phyloP scores from a whole-genome alignment of 1,140 invertebrate species.

The Orchestia grillus region DNA sequence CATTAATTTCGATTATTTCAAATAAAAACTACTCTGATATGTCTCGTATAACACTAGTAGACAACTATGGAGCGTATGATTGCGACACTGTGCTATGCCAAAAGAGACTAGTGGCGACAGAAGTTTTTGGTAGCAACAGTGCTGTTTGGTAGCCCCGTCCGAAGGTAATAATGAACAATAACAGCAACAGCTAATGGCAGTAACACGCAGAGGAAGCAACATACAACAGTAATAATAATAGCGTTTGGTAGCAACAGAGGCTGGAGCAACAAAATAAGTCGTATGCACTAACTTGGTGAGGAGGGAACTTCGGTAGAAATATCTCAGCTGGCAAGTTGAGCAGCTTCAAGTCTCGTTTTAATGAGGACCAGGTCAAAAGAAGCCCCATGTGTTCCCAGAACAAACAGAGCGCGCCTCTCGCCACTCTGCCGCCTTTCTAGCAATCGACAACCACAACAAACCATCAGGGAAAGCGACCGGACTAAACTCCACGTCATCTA shows the following conservation, averaged over 20 bases:
- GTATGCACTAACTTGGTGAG: background rate
- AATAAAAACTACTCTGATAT: too few relatives aligned
- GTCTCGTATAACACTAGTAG: too few relatives aligned
- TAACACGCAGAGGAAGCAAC: too few relatives aligned
- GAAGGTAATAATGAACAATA: too few relatives aligned
- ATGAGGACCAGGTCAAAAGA: background rate
- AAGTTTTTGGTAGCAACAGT: background rate
- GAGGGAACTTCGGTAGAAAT: background rate
- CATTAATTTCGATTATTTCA: too few relatives aligned
- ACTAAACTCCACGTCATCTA: background rate
- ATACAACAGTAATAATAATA: too few relatives aligned
- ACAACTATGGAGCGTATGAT: background rate
- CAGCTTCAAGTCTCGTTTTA: background rate
- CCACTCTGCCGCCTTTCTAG: background rate
- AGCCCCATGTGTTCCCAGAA: background rate
- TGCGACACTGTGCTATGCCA: background rate
- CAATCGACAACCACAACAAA: conserved; percentile 28
- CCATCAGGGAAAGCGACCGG: background rate
- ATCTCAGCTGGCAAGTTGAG: background rate
- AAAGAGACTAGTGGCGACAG: background rate
- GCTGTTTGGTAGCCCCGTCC: too few relatives aligned
- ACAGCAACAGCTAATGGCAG: too few relatives aligned
- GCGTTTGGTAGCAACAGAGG: background rate
- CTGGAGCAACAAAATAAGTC: background rate
- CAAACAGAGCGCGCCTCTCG: background rate